A percentile compares a stretch with the other conserved stretches of the same genome.
These are phyloP conservation scores for Poeciliopsis infans DNA, from an alignment of 2,797 vertebrate genomes.

Conservation along the genomic window DNA sequence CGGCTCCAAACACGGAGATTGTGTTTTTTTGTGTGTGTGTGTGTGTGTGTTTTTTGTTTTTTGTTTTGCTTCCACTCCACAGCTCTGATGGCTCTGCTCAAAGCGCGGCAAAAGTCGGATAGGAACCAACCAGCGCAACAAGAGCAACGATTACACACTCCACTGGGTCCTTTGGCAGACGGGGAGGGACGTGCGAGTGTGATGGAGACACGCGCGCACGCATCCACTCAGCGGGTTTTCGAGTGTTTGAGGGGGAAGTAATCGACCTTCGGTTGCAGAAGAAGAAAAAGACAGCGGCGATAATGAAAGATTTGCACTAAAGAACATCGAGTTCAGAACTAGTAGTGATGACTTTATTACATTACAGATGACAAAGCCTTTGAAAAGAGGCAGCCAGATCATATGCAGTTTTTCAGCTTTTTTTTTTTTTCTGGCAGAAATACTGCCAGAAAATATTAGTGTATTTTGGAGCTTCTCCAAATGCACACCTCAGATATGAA, in stretches of 20 bases:
- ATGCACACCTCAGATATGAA: neutral
- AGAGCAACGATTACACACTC: slow-evolving; percentile 13
- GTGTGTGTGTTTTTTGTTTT: no score
- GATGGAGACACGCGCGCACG: neutral
- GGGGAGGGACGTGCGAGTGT: neutral
- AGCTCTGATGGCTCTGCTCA: neutral
- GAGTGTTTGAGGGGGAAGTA: slow-evolving; percentile 2
- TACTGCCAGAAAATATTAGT: no score
- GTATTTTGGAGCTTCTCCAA: neutral
- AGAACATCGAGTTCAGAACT: neutral
- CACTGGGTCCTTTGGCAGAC: neutral
- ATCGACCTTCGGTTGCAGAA: neutral
- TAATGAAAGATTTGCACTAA: neutral
- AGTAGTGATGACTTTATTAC: neutral
- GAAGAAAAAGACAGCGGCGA: neutral
- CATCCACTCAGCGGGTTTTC: neutral
- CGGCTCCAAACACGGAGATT: neutral
- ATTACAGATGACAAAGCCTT: neutral
- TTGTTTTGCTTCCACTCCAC: neutral
- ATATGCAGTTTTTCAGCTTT: neutral
- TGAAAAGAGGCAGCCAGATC: neutral
- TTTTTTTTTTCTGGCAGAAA: no score
- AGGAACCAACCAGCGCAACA: neutral
- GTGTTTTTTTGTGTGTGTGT: no score
- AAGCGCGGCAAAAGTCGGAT: neutral